Base-by-base conservation (phyloP, 2,888 invertebrate genomes). In the Limnephilus lunatus region DNA sequence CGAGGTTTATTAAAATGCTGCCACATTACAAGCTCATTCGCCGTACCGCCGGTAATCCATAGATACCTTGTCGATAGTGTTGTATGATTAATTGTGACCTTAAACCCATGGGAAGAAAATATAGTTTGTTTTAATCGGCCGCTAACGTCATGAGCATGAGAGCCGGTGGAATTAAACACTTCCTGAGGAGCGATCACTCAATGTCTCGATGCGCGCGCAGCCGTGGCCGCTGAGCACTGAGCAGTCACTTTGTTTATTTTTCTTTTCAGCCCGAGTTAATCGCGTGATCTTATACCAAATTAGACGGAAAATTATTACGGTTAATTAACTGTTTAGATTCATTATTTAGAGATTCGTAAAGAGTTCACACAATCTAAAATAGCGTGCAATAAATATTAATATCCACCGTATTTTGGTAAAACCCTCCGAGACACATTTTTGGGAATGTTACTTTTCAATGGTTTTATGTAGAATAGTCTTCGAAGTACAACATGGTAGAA, bases 51-150 rank as follows among this genome's bases (percentile, higher is more conserved):
- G 53, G 88, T 68, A 88, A 35, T 80, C 88, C 35, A 88, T 68
- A 88, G 88, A 86, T 86, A 86, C 68, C 53, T 32, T 88, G 88
- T 88, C 53, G 88, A 88, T 88, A 68, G 31, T 32, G n/a, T 68
- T 30, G 35, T 35, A 88, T 53, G 68, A 53, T 68, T 88, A 35
- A 87, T 68, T 53, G 68, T 87, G 68, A 87, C 48, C 68, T 87
- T 87, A 68, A 87, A 30, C 87, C 87, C 30, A 31, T 68, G 53
- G 88, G 88, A 53, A 88, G 88, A 35, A 88, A 88, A 88, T n/a
- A 88, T 31, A 35, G 31, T 68, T 53, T 35, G 88, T 88, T 68
- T 88, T 68, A 86, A 68, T 86, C 44, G 30, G 30, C 30, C 44
- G 86, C 48, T 68, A 68, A 68, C 25, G 80, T 88, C 88, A 53